Conservation (phyloP, 2,113 vertebrate genomes). For the Pampusana beccarii region DNA sequence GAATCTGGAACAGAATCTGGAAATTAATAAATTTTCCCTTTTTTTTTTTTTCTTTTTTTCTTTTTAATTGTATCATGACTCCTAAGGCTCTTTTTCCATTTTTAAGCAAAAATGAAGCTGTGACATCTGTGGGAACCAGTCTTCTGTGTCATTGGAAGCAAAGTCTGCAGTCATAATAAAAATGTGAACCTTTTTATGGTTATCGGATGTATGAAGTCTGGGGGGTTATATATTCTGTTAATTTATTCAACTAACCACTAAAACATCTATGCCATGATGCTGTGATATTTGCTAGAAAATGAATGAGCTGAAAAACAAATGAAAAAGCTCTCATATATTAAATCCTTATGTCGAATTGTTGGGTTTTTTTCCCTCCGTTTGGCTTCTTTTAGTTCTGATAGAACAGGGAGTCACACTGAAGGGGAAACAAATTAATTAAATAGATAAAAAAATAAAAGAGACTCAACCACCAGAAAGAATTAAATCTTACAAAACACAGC, state of each 20-base stretch:
- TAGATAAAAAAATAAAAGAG: background rate
- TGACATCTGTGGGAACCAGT: background rate
- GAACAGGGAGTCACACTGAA: background rate
- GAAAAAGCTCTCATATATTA: accelerated
- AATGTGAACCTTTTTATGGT: background rate
- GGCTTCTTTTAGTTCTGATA: accelerated
- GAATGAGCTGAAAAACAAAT: background rate
- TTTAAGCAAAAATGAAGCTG: background rate
- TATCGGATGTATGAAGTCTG: background rate
- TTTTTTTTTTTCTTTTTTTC: too few species aligned
- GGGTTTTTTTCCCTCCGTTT: background rate
- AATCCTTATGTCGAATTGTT: background rate
- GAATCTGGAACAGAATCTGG: background rate
- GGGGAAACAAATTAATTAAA: background rate
- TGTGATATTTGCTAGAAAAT: background rate
- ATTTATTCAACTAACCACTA: background rate
- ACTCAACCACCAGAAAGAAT: background rate
- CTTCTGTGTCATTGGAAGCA: background rate
- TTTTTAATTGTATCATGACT: background rate
- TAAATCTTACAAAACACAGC: background rate
- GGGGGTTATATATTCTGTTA: background rate
- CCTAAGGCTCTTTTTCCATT: background rate
- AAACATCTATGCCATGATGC: background rate
- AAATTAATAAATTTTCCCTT: background rate
- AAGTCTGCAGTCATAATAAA: background rate